phyloP scores from a whole-genome alignment of 2,888 invertebrate species.

The Nomada flava region DNA sequence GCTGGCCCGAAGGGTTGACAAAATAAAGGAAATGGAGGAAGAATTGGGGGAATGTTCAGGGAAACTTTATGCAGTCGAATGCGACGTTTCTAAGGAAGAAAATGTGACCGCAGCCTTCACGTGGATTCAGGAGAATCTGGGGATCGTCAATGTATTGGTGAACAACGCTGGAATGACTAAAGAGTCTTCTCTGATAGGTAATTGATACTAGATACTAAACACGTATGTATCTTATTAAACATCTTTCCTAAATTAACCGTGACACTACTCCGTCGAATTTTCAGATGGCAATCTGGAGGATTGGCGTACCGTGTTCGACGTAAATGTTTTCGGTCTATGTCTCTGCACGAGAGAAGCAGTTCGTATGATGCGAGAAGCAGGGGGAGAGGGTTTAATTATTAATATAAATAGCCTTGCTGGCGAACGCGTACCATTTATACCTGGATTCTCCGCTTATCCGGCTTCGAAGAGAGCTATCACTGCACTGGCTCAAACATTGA shows the following conservation, averaged over 20 bases:
- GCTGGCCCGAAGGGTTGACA: slow-evolving; percentile 84
- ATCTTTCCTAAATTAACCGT: background rate
- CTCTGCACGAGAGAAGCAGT: slow-evolving; percentile 86
- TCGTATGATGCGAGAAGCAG: slow-evolving; percentile 85
- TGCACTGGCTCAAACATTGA: slow-evolving; percentile 86
- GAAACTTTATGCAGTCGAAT: slow-evolving; percentile 79
- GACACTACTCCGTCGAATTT: background rate
- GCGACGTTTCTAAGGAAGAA: slow-evolving; percentile 75
- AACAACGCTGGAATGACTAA: slow-evolving; percentile 85
- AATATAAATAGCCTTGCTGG: slow-evolving; percentile 86
- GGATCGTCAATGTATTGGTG: slow-evolving; percentile 84
- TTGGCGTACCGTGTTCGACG: slow-evolving; percentile 83
- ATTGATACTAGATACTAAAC: background rate
- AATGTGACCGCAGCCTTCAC: slow-evolving; percentile 73
- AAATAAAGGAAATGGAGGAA: slow-evolving; percentile 79
- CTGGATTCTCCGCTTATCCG: slow-evolving; percentile 86
- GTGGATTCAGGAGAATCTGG: slow-evolving; percentile 78
- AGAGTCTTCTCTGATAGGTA: slow-evolving; percentile 76
- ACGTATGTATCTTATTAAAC: no score
- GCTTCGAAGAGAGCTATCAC: slow-evolving; percentile 87
- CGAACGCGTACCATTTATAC: slow-evolving; percentile 85
- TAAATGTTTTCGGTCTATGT: slow-evolving; percentile 86
- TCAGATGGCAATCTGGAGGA: slow-evolving; percentile 79
- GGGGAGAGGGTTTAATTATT: slow-evolving; percentile 86
- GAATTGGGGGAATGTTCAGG: slow-evolving; percentile 71